Conservation (phyloP, 2,113 vertebrate species). For the Cryptotis parvus region DNA sequence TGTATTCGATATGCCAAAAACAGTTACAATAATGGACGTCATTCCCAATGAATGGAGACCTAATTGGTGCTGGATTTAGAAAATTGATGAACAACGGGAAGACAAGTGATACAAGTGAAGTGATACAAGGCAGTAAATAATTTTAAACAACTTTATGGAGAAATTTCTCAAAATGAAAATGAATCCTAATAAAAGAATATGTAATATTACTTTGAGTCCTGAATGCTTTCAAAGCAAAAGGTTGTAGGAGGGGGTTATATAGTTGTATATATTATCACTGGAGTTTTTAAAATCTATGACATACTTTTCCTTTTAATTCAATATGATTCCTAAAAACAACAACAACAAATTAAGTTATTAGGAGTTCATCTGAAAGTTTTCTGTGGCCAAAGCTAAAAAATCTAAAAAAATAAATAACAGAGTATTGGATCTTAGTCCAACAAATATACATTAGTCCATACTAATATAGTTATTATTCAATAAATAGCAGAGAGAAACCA, state of each 20-base stretch:
- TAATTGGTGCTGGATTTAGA: too few relatives aligned
- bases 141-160: neutral
- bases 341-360: neutral
- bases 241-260: neutral
- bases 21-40: too few relatives aligned
- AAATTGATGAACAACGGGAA: too few relatives aligned
- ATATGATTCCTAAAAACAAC: neutral
- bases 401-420: neutral
- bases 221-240: slow-evolving; percentile 46
- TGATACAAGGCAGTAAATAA: neutral
- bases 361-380: neutral
- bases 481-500: neutral
- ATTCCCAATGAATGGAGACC: too few relatives aligned
- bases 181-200: slow-evolving; percentile 19
- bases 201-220: neutral
- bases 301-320: slow-evolving; percentile 3
- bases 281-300: slow-evolving; percentile 7
- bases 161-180: slow-evolving; percentile 28
- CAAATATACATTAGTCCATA: neutral
- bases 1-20: too few relatives aligned
- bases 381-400: neutral
- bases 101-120: too few relatives aligned
- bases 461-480: neutral
- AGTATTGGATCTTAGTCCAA: neutral
- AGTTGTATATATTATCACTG: neutral